Evolutionary conservation across 2,113 vertebrate genomes (phyloP), one percentile per base, ranked within the genome.

Genomic region (Onychorhynchus coronatus): DNA sequence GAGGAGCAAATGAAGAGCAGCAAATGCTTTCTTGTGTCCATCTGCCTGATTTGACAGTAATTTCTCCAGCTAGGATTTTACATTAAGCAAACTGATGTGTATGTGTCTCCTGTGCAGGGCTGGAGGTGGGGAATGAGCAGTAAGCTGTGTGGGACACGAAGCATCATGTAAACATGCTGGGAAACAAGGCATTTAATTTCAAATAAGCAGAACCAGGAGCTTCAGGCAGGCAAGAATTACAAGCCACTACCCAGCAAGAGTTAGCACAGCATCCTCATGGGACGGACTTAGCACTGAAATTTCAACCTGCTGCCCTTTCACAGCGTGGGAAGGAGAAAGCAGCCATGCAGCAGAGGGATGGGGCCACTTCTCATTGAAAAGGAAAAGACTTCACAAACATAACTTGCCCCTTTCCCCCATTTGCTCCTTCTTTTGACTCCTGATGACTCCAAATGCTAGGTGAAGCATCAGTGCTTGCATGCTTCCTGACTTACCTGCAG

Each of bases 1-100:
- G 46, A 28, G 50, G 24, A 91, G 63, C n/a, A 83, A 87, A 46
- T 3, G 1, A 91, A 68, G 79, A 81, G 33, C 50, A 93, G 56
- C 44, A 87, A 95, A 92, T 31, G 30, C 11, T 80, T 96, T 91
- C 89, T 80, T 71, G 47, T 63, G 37, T 91, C 59, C 20, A 37
- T 61, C 65, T 95, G 73, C 77, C 70, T 89, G 89, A 86, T 83
- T 37, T 59, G 42, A 88, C 59, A 78, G 46, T 37, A 79, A 63
- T 94, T 94, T 85, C 53, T 95, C 67, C 61, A 78, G 83, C 53
- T 81, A 55, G 49, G 76, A 74, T 93, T 85, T 89, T 89, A 52
- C 42, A 56, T 63, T 62, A 91, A 89, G 72, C n/a, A 88, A 93
- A 82, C 18, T 2, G 11, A 37, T 4, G 41, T 21, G 28, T 44